A percentile compares a stretch with the other conserved stretches of the same genome.
These are phyloP conservation scores for Malacoraja senta DNA, from an alignment of 2,797 vertebrate species.

Conservation along the genomic window DNA sequence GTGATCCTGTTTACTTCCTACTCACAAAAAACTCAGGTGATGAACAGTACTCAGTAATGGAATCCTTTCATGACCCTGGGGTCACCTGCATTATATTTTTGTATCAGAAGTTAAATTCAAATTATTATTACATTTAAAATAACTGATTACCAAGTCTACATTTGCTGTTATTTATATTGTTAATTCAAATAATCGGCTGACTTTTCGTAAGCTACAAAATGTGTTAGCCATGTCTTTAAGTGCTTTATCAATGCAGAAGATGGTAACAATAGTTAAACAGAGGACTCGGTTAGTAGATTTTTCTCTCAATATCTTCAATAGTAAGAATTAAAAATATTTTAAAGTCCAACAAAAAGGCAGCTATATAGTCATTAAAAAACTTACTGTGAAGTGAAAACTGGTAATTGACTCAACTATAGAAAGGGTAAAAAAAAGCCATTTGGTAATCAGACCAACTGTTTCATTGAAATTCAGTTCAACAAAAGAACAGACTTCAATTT, in stretches of 20 bases:
- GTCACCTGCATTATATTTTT: no score
- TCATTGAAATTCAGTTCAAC: background rate
- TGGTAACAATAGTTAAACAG: background rate
- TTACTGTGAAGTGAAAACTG: background rate
- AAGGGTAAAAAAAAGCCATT: background rate
- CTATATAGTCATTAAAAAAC: background rate
- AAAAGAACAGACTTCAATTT: background rate
- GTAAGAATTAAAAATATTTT: no score
- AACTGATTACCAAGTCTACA: background rate
- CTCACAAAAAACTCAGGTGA: no score
- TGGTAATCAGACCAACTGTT: background rate
- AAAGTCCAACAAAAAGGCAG: no score
- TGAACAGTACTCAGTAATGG: no score
- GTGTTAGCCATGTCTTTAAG: background rate
- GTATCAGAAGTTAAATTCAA: no score
- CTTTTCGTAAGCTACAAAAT: no score
- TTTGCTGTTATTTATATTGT: background rate
- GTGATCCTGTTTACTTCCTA: no score
- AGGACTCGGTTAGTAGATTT: background rate
- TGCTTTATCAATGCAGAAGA: background rate
- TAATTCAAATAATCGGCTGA: background rate
- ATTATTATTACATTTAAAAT: background rate
- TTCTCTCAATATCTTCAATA: background rate
- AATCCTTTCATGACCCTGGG: no score
- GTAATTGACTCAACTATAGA: background rate